phyloP scores from a whole-genome alignment of 2,888 invertebrate species.

The Diplazon laetatorius region DNA sequence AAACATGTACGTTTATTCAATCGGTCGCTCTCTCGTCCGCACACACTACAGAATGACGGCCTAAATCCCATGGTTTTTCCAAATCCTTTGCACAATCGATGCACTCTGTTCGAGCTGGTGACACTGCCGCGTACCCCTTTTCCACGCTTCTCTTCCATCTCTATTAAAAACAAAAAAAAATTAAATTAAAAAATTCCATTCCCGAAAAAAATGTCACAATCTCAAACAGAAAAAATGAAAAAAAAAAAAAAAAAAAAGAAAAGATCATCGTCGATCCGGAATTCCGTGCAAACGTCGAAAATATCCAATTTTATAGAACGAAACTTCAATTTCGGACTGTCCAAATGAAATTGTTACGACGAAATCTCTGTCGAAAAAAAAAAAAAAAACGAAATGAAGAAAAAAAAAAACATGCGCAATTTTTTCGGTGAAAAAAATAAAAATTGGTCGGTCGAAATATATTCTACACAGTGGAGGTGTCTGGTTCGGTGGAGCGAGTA shows the following conservation, averaged over 20 bases:
- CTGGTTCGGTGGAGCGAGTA: constrained; percentile 9
- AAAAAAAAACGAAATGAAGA: too few species aligned
- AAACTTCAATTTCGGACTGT: constrained; percentile 12
- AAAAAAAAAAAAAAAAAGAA: too few species aligned
- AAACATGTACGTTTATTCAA: constrained; percentile 74
- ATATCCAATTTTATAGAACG: not conserved
- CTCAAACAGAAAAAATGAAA: not conserved
- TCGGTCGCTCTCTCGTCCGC: constrained; percentile 55
- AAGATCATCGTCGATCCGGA: too few species aligned
- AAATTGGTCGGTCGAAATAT: constrained; percentile 31
- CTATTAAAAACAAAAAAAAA: not conserved
- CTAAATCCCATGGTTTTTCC: constrained; percentile 3
- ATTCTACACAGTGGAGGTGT: constrained; percentile 13
- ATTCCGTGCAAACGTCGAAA: not conserved
- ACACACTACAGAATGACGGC: not conserved
- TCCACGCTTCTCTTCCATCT: not conserved
- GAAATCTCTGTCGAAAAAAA: constrained; percentile 3
- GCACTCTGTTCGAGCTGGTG: not conserved
- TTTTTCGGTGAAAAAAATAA: constrained; percentile 21
- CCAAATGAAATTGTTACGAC: constrained; percentile 16
- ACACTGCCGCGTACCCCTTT: not conserved
- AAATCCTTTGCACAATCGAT: constrained; percentile 7
- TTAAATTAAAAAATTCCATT: too few species aligned
- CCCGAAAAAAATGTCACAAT: too few species aligned
- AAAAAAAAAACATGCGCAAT: too few species aligned